Conservation (phyloP, 2,113 vertebrate species). For the Emydura subglobosa region DNA sequence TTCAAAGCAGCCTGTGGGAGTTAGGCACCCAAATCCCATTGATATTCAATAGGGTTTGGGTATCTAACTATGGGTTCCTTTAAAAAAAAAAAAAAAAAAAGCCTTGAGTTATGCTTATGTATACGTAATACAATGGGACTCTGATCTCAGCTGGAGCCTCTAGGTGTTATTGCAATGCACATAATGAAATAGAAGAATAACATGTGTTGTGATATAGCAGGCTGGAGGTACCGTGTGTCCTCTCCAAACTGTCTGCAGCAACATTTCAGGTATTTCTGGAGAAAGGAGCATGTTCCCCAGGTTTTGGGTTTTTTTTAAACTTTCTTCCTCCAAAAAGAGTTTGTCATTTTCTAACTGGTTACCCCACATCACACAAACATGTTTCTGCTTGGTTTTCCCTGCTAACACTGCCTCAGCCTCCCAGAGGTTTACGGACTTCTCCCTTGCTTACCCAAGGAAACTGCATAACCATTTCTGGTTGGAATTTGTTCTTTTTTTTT, state of each 20-base stretch:
- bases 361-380: not conserved
- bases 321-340: rapidly evolving
- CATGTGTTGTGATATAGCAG: rapidly evolving
- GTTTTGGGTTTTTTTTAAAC: not conserved
- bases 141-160: not conserved
- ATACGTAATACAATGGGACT: not conserved
- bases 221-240: rapidly evolving
- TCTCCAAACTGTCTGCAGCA: not conserved
- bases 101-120: not conserved
- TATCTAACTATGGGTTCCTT: not conserved
- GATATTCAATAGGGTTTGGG: not conserved
- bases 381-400: rapidly evolving
- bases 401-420: not conserved
- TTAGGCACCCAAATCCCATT: not conserved
- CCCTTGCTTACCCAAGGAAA: not conserved
- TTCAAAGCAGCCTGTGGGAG: not conserved
- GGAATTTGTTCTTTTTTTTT: constrained; percentile 36
- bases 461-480: constrained; percentile 30
- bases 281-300: not conserved
- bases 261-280: not conserved
- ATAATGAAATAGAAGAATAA: not conserved
- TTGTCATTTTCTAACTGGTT: not conserved
- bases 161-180: not conserved
- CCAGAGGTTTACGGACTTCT: not conserved
- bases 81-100: not conserved